Percentiles rank a stretch among this genome's conserved stretches.
These are phyloP conservation scores for Meiosimyza platycephala DNA, from an alignment of 2,888 invertebrate genomes.

Conservation along the genomic window DNA sequence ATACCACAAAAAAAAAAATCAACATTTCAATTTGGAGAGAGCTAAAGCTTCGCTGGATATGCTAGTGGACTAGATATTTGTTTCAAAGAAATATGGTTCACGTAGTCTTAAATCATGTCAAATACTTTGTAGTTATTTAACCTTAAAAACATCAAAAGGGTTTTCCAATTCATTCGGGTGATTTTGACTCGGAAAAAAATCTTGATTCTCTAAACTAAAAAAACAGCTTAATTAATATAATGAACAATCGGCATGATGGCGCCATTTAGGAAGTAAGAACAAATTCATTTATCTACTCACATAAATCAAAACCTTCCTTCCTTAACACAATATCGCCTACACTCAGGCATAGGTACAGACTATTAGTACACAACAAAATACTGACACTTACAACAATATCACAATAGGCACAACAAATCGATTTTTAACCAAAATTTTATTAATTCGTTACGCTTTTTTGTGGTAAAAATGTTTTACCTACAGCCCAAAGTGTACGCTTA, in stretches of 20 bases:
- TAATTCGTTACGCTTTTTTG: conserved; percentile 59
- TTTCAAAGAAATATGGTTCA: too few species aligned
- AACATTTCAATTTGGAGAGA: too few species aligned
- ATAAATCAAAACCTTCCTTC: conserved; percentile 24
- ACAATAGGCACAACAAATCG: conserved; percentile 48
- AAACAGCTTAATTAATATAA: too few species aligned
- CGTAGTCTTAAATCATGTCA: too few species aligned
- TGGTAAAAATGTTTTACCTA: conserved; percentile 52
- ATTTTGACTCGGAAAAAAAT: too few species aligned
- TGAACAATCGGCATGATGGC: conserved; percentile 40
- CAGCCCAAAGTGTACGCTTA: conserved; percentile 35
- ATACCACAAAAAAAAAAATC: too few species aligned
- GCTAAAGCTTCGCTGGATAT: too few species aligned
- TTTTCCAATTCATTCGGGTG: too few species aligned
- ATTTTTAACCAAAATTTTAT: conserved; percentile 52
- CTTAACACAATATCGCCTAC: conserved; percentile 16
- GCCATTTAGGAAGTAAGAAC: conserved; percentile 39
- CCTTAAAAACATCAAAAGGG: too few species aligned
- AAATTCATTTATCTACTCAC: conserved; percentile 42
- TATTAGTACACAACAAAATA: background rate
- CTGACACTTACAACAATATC: background rate
- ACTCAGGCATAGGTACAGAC: conserved; percentile 14
- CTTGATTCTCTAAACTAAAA: too few species aligned
- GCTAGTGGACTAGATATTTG: too few species aligned
- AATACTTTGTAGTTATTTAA: too few species aligned